Evolutionary conservation across 2,888 invertebrate genomes (phyloP).

Genomic region (Parnassius orleans): DNA sequence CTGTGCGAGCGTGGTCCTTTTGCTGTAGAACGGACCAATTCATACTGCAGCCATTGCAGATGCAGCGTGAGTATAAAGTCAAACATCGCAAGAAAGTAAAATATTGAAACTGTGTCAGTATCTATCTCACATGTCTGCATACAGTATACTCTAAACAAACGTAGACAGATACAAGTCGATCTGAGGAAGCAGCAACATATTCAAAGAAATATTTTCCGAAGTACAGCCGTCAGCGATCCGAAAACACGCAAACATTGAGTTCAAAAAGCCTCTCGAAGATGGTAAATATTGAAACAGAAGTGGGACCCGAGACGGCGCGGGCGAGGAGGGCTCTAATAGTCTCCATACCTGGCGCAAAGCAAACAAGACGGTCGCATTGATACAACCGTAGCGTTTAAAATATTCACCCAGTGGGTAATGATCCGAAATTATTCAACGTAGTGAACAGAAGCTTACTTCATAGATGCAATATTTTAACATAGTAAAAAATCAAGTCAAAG

Average conservation of each 20-base stretch:
- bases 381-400: slow-evolving; percentile 66
- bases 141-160: slow-evolving; percentile 54
- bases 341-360: slow-evolving; percentile 80
- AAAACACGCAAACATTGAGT: slow-evolving; percentile 79
- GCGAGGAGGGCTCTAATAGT: slow-evolving; percentile 63
- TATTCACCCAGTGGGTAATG: slow-evolving; percentile 63
- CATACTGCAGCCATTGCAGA: too few relatives aligned
- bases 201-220: slow-evolving; percentile 73
- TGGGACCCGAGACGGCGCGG: slow-evolving; percentile 68
- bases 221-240: slow-evolving; percentile 77
- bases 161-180: slow-evolving; percentile 57
- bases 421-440: slow-evolving; percentile 33
- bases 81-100: too few relatives aligned
- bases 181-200: slow-evolving; percentile 73
- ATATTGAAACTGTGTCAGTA: too few relatives aligned
- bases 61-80: too few relatives aligned
- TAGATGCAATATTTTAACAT: too few relatives aligned
- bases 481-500: too few relatives aligned
- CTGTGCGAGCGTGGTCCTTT: too few relatives aligned
- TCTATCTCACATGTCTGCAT: too few relatives aligned
- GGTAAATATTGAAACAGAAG: slow-evolving; percentile 81
- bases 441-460: too few relatives aligned
- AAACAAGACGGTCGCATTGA: slow-evolving; percentile 69
- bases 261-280: slow-evolving; percentile 79
- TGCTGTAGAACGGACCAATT: too few relatives aligned